Evolutionary conservation across 2,888 invertebrate genomes (phyloP).

Genomic region (Pyrochroa serraticornis): DNA sequence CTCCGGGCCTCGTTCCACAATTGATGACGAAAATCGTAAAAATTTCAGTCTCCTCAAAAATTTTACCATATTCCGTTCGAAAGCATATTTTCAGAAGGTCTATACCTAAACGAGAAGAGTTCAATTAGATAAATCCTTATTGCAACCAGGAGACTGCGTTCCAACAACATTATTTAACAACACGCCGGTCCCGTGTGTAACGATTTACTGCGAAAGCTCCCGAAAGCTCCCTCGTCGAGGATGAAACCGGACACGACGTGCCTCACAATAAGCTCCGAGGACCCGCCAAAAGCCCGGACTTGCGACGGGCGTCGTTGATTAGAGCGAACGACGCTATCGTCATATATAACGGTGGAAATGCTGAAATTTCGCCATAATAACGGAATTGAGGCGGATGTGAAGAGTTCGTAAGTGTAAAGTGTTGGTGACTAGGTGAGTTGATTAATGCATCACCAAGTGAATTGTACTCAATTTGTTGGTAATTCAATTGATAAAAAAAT

Average conservation of each 20-base stretch:
- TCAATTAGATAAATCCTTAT: not conserved
- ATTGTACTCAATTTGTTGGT: no score
- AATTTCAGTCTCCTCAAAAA: no score
- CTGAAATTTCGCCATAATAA: conserved; percentile 35
- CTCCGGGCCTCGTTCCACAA: no score
- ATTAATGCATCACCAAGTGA: no score
- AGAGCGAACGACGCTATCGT: conserved; percentile 21
- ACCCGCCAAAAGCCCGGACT: conserved; percentile 23
- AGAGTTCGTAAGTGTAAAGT: conserved; percentile 17
- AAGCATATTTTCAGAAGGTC: no score
- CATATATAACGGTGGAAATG: conserved; percentile 40
- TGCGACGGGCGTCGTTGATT: conserved; percentile 31
- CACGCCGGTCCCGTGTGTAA: not conserved
- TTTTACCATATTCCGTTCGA: no score
- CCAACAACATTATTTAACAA: not conserved
- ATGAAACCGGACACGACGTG: no score
- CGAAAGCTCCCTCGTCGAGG: conserved; percentile 5
- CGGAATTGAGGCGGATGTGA: conserved; percentile 11
- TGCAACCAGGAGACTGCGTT: not conserved
- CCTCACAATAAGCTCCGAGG: no score
- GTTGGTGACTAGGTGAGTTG: conserved; percentile 11
- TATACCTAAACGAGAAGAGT: no score
- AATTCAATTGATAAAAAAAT: no score
- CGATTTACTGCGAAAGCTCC: conserved; percentile 5
- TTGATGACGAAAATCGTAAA: no score